Conservation (phyloP, 2,888 invertebrate species). For the Periphyllus acericola region DNA sequence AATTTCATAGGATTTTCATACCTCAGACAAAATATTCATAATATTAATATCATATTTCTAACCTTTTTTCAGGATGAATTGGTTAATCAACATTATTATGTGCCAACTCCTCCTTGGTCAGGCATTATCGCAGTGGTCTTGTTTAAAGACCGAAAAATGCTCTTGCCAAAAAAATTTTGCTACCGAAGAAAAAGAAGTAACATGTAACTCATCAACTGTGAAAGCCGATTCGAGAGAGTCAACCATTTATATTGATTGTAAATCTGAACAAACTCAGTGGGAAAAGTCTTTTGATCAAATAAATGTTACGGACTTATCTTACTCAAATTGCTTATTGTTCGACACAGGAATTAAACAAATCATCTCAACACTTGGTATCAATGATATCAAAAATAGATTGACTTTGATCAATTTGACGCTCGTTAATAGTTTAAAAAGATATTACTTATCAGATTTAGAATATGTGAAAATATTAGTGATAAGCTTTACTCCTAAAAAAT, state of each 20-base stretch:
- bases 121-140: conserved; percentile 12
- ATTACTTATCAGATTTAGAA: conserved; percentile 32
- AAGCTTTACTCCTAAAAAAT: not conserved
- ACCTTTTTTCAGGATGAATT: conserved; percentile 51
- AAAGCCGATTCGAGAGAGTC: not conserved
- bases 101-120: conserved; percentile 31
- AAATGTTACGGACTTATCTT: conserved; percentile 16
- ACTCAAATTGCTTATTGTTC: conserved; percentile 29
- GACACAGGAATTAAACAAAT: conserved; percentile 38
- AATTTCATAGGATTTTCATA: too few relatives aligned
- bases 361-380: conserved; percentile 35
- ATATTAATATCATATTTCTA: not conserved
- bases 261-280: conserved; percentile 26
- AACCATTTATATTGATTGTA: conserved; percentile 25
- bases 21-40: too few relatives aligned
- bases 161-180: not conserved
- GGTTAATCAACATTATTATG: conserved; percentile 28
- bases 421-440: conserved; percentile 2
- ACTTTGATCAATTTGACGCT: not conserved
- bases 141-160: conserved; percentile 25
- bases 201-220: conserved; percentile 16
- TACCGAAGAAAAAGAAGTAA: conserved; percentile 30
- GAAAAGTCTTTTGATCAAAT: conserved; percentile 26
- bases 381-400: not conserved
- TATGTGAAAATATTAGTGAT: conserved; percentile 9